Evolutionary conservation across 2,888 invertebrate species (phyloP).

Genomic region (Ichneumoninae sp.): DNA sequence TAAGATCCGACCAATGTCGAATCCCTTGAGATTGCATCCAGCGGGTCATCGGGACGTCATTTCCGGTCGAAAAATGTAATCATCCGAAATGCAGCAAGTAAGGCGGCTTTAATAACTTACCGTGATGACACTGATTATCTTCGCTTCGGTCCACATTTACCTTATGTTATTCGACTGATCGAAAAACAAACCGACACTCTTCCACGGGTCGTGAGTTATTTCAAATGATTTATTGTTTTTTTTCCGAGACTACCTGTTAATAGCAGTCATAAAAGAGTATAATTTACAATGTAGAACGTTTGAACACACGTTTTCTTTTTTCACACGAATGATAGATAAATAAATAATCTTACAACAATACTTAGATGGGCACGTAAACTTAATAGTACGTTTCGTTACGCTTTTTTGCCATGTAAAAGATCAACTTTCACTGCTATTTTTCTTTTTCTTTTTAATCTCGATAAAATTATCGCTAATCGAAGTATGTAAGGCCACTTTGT

Average conservation of each 20-base stretch:
- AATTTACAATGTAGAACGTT: slow-evolving; percentile 34
- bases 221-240: not conserved
- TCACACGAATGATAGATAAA: slow-evolving; percentile 29
- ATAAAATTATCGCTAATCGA: not conserved
- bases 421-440: not conserved
- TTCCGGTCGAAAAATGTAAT: too few species aligned
- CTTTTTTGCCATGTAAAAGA: not conserved
- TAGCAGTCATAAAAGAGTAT: not conserved
- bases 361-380: not conserved
- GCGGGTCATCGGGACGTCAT: too few species aligned
- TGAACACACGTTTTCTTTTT: slow-evolving; percentile 33
- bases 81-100: too few species aligned
- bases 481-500: slow-evolving; percentile 43
- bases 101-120: too few species aligned
- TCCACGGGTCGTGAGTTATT: not conserved
- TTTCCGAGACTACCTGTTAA: not conserved
- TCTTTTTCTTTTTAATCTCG: not conserved
- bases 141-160: too few species aligned
- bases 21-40: too few species aligned
- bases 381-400: slow-evolving; percentile 8
- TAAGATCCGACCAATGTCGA: too few species aligned
- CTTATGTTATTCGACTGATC: too few species aligned
- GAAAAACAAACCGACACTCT: too few species aligned
- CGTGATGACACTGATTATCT: too few species aligned
- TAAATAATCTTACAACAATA: slow-evolving; percentile 47